A percentile compares a stretch with the other conserved stretches of the same genome.
These are phyloP conservation scores for Brachirus orientalis DNA, from an alignment of 2,113 vertebrate genomes.

Conservation along the genomic window DNA sequence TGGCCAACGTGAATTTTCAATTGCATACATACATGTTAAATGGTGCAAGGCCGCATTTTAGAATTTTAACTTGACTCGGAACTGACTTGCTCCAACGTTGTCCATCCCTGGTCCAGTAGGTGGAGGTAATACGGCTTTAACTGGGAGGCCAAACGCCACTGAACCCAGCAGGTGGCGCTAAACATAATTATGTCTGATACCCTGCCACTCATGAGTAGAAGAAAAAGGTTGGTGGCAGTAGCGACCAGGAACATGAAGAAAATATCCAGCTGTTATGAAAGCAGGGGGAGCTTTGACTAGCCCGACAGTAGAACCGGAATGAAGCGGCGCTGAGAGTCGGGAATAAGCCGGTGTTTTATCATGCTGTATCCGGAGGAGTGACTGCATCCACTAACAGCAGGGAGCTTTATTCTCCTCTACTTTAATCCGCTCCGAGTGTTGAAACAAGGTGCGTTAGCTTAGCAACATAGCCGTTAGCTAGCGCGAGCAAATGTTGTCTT, in stretches of 20 bases:
- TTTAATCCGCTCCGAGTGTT: constrained; percentile 69
- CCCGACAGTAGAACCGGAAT: constrained; percentile 36
- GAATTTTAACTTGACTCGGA: too few species aligned
- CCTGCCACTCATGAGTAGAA: neutral
- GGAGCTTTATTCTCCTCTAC: constrained; percentile 39
- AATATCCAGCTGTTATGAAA: constrained; percentile 62
- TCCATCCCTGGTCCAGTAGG: too few species aligned
- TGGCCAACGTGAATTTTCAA: too few species aligned
- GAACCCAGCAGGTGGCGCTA: too few species aligned
- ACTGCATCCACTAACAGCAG: constrained; percentile 14
- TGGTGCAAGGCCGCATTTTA: too few species aligned
- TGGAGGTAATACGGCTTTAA: too few species aligned
- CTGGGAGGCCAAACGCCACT: too few species aligned
- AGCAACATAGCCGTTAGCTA: constrained; percentile 21
- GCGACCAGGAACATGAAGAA: constrained; percentile 68
- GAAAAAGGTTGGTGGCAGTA: constrained; percentile 9
- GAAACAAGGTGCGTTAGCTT: constrained; percentile 77
- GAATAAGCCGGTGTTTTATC: constrained; percentile 17
- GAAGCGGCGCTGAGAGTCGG: constrained; percentile 36
- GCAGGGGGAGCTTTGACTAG: constrained; percentile 10
- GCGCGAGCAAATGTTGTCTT: constrained; percentile 21
- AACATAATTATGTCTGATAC: too few species aligned
- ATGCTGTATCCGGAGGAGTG: constrained; percentile 70
- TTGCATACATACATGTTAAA: too few species aligned
- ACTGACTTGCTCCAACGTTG: too few species aligned